Percentiles rank a stretch among this genome's conserved stretches.
phyloP scores from a whole-genome alignment of 2,797 vertebrate species.

The Sebastiscus albofasciatus region DNA sequence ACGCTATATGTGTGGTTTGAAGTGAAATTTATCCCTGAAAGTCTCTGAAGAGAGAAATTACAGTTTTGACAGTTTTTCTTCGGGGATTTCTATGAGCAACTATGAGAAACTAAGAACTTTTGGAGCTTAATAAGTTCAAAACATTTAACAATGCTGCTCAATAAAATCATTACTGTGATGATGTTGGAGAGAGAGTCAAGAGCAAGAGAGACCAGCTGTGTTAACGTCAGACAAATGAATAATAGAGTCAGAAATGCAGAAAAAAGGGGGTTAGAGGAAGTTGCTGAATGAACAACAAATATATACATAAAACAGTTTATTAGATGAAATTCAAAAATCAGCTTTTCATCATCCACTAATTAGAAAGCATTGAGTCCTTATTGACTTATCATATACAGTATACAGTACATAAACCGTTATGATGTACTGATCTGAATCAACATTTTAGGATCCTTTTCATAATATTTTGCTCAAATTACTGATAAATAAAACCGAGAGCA shows the following conservation, averaged over 20 bases:
- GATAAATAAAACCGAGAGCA: background rate
- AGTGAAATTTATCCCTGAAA: background rate
- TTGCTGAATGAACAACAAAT: background rate
- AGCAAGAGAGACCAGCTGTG: conserved; percentile 32
- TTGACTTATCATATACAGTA: background rate
- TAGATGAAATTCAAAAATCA: background rate
- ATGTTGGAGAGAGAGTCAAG: background rate
- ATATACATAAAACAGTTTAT: background rate
- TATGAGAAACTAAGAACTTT: background rate
- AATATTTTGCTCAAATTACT: background rate
- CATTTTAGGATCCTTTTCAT: background rate
- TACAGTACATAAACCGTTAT: background rate
- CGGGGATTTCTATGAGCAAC: background rate
- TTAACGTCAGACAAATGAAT: background rate
- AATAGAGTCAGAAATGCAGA: conserved; percentile 1
- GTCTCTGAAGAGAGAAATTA: background rate
- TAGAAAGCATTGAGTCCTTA: background rate
- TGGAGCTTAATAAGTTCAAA: conserved; percentile 36
- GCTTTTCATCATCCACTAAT: background rate
- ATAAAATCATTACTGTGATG: conserved; percentile 19
- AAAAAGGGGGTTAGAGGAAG: background rate
- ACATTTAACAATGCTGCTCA: background rate
- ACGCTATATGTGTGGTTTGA: background rate
- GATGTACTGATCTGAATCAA: background rate
- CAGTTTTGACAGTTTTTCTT: background rate